These are phyloP conservation scores for Acanthoscelides obtectus DNA, from an alignment of 2,888 invertebrate genomes.

Conservation along the genomic window DNA sequence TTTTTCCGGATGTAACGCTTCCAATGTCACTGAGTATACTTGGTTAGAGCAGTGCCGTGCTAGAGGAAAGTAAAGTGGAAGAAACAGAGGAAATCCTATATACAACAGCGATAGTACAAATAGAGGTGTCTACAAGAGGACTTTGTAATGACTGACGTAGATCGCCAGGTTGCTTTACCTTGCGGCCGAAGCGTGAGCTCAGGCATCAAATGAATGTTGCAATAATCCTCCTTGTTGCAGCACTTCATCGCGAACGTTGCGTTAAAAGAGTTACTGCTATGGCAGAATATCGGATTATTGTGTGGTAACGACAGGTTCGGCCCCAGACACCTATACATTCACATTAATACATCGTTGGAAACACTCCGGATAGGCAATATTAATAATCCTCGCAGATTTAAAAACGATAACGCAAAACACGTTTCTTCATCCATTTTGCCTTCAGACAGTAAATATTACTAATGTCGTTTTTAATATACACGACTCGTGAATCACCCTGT, in stretches of 20 bases:
- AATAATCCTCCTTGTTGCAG: slow-evolving; percentile 71
- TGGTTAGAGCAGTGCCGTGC: slow-evolving; percentile 1
- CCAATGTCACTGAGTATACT: too few relatives aligned
- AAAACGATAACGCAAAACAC: not conserved
- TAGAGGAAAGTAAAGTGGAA: slow-evolving; percentile 9
- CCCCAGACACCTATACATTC: slow-evolving; percentile 68
- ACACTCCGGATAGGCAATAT: not conserved
- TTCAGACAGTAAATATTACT: not conserved
- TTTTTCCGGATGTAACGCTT: too few relatives aligned
- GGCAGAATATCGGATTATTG: slow-evolving; percentile 79
- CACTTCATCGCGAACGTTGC: slow-evolving; percentile 75
- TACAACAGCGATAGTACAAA: slow-evolving; percentile 19
- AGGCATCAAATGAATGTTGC: slow-evolving; percentile 68
- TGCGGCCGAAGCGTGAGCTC: slow-evolving; percentile 61
- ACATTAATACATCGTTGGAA: slow-evolving; percentile 34
- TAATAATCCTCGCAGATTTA: not conserved
- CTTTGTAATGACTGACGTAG: not conserved
- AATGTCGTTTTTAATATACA: too few relatives aligned
- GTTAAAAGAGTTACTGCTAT: slow-evolving; percentile 69
- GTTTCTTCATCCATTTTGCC: not conserved
- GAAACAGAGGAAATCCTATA: slow-evolving; percentile 12
- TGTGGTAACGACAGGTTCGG: slow-evolving; percentile 68
- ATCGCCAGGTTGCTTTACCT: slow-evolving; percentile 53
- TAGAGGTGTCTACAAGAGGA: not conserved
- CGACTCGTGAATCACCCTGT: too few relatives aligned